phyloP scores from a whole-genome alignment of 2,888 invertebrate species.

The Clusia tigrina region DNA sequence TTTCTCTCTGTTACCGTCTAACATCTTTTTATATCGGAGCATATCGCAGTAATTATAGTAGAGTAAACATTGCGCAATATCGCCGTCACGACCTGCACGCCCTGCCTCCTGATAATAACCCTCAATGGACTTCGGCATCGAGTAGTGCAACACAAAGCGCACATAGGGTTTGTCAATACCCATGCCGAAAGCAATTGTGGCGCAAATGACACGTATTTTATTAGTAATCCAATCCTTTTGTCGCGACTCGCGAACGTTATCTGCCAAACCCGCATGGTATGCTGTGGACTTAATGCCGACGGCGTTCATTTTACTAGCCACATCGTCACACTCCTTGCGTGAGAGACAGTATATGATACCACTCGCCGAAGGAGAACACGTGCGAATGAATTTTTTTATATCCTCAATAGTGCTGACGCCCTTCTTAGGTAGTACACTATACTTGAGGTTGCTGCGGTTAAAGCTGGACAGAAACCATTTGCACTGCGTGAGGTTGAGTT shows the following conservation, averaged over 20 bases:
- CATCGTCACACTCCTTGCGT: slow-evolving; percentile 86
- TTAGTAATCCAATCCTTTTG: slow-evolving; percentile 90
- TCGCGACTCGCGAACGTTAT: slow-evolving; percentile 72
- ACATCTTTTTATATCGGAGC: slow-evolving; percentile 73
- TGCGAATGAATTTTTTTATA: slow-evolving; percentile 76
- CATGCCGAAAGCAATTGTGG: slow-evolving; percentile 99
- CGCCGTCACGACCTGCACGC: slow-evolving; percentile 93
- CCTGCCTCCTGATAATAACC: slow-evolving; percentile 98
- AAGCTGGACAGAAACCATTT: slow-evolving; percentile 95
- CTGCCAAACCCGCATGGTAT: slow-evolving; percentile 91
- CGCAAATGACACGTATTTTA: slow-evolving; percentile 84
- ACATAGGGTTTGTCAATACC: slow-evolving; percentile 99
- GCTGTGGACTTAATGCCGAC: slow-evolving; percentile 72
- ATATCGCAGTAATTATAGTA: slow-evolving; percentile 89
- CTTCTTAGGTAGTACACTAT: slow-evolving; percentile 81
- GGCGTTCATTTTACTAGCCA: slow-evolving; percentile 72
- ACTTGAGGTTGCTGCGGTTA: slow-evolving; percentile 93
- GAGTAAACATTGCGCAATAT: slow-evolving; percentile 82
- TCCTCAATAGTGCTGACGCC: slow-evolving; percentile 77
- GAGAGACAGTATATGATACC: slow-evolving; percentile 97
- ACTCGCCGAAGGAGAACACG: slow-evolving; percentile 74
- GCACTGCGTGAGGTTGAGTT: slow-evolving; percentile 77
- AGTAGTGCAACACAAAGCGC: slow-evolving; percentile 91
- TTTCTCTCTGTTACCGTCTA: slow-evolving; percentile 75
- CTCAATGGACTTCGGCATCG: slow-evolving; percentile 93